phyloP scores from a whole-genome alignment of 1,140 invertebrate species.

The Goniozus legneri region DNA sequence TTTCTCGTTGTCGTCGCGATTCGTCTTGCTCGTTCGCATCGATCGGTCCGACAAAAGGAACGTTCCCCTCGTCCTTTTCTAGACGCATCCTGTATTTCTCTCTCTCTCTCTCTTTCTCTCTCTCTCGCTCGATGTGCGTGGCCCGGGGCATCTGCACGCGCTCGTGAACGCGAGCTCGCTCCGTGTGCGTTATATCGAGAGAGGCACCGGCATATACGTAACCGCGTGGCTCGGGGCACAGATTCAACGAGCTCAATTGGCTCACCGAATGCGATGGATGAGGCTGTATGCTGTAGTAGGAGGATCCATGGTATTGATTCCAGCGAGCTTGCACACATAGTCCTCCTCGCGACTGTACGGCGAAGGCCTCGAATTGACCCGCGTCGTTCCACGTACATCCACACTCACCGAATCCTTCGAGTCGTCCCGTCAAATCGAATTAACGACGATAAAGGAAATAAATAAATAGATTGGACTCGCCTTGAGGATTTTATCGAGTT shows the following conservation, averaged over 20 bases:
- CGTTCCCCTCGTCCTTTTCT: no score
- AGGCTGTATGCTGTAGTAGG: no score
- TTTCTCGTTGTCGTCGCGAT: neutral
- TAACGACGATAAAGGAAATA: no score
- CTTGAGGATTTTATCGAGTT: no score
- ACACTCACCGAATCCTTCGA: no score
- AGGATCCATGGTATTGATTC: slow-evolving; percentile 46
- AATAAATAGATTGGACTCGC: no score
- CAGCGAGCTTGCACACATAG: slow-evolving; percentile 34
- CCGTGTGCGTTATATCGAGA: slow-evolving; percentile 17
- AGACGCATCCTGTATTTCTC: no score
- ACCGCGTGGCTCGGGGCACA: slow-evolving; percentile 50
- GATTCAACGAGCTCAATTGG: slow-evolving; percentile 56
- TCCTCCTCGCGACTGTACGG: no score
- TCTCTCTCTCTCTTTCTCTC: no score
- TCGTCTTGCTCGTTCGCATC: slow-evolving; percentile 30
- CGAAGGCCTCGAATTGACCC: no score
- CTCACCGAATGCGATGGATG: slow-evolving; percentile 32
- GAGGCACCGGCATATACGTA: slow-evolving; percentile 31
- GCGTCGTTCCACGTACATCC: no score
- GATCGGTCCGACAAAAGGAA: slow-evolving; percentile 42
- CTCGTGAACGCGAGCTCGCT: slow-evolving; percentile 10
- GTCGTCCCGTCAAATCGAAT: no score
- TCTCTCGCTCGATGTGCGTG: slow-evolving; percentile 7
- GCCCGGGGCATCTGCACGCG: slow-evolving; percentile 13